Evolutionary conservation across 2,797 vertebrate species (phyloP).

Genomic region (Spinus olivaceus): DNA sequence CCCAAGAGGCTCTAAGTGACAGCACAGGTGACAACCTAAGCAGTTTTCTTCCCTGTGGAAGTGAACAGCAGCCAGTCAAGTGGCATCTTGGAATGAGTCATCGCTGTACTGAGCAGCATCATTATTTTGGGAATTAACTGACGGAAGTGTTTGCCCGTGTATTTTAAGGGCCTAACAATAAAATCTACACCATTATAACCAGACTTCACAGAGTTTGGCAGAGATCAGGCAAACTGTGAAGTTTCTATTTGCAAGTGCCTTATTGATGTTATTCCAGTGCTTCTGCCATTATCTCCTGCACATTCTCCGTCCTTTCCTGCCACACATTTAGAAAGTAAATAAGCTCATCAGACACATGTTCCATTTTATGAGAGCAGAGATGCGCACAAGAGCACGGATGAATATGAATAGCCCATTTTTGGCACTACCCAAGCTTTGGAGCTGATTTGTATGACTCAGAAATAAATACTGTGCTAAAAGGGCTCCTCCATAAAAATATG

Average conservation of each 20-base stretch:
- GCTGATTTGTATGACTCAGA: constrained; percentile 61
- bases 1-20: not conserved
- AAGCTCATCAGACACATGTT: constrained; percentile 57
- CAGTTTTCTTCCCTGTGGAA: not conserved
- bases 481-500: constrained; percentile 15
- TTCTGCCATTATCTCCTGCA: not conserved
- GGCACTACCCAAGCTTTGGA: constrained; percentile 47
- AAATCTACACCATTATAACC: not conserved
- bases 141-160: not conserved
- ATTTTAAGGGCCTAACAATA: not conserved
- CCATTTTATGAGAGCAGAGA: constrained; percentile 40
- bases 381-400: constrained; percentile 42
- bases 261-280: constrained; percentile 26
- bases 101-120: not conserved
- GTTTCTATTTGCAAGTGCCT: constrained; percentile 24
- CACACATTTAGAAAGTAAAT: constrained; percentile 55
- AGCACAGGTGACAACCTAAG: not conserved
- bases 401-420: constrained; percentile 61
- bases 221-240: not conserved
- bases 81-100: constrained; percentile 19
- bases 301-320: constrained; percentile 27
- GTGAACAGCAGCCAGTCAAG: constrained; percentile 15
- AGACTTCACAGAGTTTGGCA: not conserved
- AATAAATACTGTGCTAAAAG: constrained; percentile 43
- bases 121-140: constrained; percentile 26